Base-by-base conservation (phyloP, 2,888 invertebrate species). In the Macrophya alboannulata region DNA sequence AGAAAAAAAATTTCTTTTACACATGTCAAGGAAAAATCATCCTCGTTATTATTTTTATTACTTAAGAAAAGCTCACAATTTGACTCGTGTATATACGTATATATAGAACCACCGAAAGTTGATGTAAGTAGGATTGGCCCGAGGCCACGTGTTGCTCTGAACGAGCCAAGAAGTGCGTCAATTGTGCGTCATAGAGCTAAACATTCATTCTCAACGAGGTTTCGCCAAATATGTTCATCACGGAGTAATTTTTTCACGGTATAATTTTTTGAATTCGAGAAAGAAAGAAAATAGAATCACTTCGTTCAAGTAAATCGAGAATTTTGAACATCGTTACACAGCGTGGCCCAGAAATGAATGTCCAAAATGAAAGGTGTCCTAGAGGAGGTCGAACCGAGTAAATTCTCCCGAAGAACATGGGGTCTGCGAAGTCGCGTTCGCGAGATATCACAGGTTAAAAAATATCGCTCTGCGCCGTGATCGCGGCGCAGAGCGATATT, bases 61-160 rank as follows among this genome's bases (percentile, higher is more conserved):
- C 25, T 10, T 9, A 25, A 12, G 12, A 25, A 62, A 4, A 25
- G 3, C 25, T 9, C 21, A 25, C n/a, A 25, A 62, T 71, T 17
- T 43, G 1, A 40, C 40, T 17, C 15, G 40, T 71, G 40, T n/a
- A 17, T n/a, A 62, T 62, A 62, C 15, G 6, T 62, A 21, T 21
- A 62, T 48, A 62, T 25, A 62, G 25, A 59, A 59, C 12, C 25
- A 25, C 12, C 12, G 21, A 1, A 77, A 77, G 17, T 51, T 51
- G 48, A 31, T 77, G 59, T 62, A 51, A 77, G 77, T 62, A 62
- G 43, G 62, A 81, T 83, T 68, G 68, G 68, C 68, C 31, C 83
- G 68, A 45, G 48, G 83, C 83, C 83, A 83, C 82, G 82, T 82
- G 82, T 82, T 82, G 82, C 62, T 82, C 17, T 12, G n/a, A 65